Base-by-base conservation (phyloP, 2,888 invertebrate genomes). In the Dolomedes plantarius region DNA sequence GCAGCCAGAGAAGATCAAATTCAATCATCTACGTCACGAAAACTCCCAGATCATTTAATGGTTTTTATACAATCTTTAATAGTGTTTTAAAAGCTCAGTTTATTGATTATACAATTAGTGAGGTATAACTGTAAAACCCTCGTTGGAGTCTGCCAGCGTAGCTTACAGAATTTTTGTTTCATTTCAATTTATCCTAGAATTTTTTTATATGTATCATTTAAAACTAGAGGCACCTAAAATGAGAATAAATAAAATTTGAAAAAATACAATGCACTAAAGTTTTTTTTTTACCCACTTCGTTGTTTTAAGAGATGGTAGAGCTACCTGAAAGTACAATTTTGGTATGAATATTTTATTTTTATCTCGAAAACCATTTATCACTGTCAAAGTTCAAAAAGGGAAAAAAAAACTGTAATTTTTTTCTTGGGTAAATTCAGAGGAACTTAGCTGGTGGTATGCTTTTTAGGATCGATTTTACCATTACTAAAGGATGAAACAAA, bases 341-440 rank as follows among this genome's bases (percentile, higher is more conserved):
- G 32, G 77, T 77, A 83, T 83, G 83, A 83, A 83, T 83, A 83
- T 83, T 83, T 83, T 83, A 83, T 83, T 83, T 83, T 83, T 77
- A 77, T 72, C 83, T 64, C 19, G 50, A 64, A 77, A 85, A 78
- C 77, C 83, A 85, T 85, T 85, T 85, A 85, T 85, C 83, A 85
- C 83, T 85, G 83, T 85, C 83, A 85, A 67, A 77, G 83, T 77
- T 77, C 83, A 77, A 71, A 85, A 85, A 62, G 31, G 64, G 62
- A 65, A 78, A 73, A 46, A 46, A 41, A 13, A 28, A 27, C 68
- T 9, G 72, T 85, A 77, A 85, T 85, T 85, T 83, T n/a, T 85
- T 85, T 56, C 23, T 36, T 73, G 83, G 72, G 71, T 85, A 77
- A 67, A 83, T 83, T 83, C 46, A 29, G 50, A 83, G 72, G 69